phyloP scores from a whole-genome alignment of 2,113 vertebrate genomes.

The Pipa parva region DNA sequence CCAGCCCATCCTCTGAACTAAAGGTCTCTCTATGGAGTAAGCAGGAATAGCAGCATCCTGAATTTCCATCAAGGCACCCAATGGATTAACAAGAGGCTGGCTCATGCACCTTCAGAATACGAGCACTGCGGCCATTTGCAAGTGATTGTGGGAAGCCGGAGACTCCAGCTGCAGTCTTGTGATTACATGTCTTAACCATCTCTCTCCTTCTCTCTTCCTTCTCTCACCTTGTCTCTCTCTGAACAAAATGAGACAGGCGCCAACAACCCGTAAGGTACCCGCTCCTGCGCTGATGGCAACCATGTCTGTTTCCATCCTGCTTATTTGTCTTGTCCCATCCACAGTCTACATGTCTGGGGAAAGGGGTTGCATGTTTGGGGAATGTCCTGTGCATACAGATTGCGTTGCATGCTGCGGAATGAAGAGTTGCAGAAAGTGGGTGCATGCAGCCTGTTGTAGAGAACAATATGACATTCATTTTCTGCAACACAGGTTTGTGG shows the following conservation, averaged over 20 bases:
- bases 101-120: not conserved
- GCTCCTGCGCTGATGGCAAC: not conserved
- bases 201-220: slow-evolving; percentile 3
- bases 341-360: not conserved
- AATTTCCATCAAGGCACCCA: not conserved
- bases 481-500: no score
- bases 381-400: not conserved
- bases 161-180: slow-evolving; percentile 4
- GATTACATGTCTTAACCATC: slow-evolving; percentile 14
- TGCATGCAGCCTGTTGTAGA: no score
- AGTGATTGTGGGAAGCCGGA: slow-evolving; percentile 16
- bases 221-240: slow-evolving; percentile 8
- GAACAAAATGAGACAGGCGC: slow-evolving; percentile 31
- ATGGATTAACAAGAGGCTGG: not conserved
- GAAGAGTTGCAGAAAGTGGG: not conserved
- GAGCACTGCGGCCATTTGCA: slow-evolving; percentile 28
- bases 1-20: not conserved
- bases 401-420: not conserved
- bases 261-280: slow-evolving; percentile 32
- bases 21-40: not conserved
- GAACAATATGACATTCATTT: no score
- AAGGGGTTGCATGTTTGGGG: not conserved
- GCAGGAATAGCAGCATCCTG: not conserved
- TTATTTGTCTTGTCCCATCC: not conserved
- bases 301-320: not conserved